phyloP scores from a whole-genome alignment of 2,888 invertebrate genomes.

The Exephanes ischioxanthus region DNA sequence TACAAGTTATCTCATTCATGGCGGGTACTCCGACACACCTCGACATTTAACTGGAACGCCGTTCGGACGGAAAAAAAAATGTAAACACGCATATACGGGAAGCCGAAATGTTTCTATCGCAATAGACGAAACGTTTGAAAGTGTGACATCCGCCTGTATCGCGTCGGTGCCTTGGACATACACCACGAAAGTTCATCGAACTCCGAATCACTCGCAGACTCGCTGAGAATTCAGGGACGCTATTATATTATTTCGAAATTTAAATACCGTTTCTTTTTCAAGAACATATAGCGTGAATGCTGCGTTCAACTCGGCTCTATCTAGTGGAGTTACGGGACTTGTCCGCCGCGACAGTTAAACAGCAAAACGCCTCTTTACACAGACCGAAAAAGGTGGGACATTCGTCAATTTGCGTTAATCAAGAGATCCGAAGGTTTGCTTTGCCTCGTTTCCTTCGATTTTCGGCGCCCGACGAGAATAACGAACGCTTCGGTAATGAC shows the following conservation, averaged over 20 bases:
- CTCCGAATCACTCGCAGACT: conserved; percentile 44
- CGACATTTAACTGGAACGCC: background rate
- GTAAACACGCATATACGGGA: no score
- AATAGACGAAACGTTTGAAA: background rate
- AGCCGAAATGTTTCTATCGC: background rate
- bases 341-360: conserved; percentile 25
- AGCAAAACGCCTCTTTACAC: conserved; percentile 2
- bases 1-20: background rate
- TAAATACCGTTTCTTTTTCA: conserved; percentile 66
- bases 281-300: background rate
- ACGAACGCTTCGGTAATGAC: background rate
- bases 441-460: conserved; percentile 29
- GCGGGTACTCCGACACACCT: background rate
- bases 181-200: conserved; percentile 59
- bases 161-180: conserved; percentile 1
- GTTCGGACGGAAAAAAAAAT: no score
- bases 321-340: conserved; percentile 60
- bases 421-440: conserved; percentile 39
- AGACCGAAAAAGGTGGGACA: background rate
- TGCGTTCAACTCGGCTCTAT: conserved; percentile 36
- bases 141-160: background rate
- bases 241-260: conserved; percentile 61
- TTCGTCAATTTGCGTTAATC: conserved; percentile 58
- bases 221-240: conserved; percentile 11
- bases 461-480: background rate